Evolutionary conservation across 2,113 vertebrate species (phyloP), one percentile per base, ranked within the genome.

Genomic region (Pica pica): DNA sequence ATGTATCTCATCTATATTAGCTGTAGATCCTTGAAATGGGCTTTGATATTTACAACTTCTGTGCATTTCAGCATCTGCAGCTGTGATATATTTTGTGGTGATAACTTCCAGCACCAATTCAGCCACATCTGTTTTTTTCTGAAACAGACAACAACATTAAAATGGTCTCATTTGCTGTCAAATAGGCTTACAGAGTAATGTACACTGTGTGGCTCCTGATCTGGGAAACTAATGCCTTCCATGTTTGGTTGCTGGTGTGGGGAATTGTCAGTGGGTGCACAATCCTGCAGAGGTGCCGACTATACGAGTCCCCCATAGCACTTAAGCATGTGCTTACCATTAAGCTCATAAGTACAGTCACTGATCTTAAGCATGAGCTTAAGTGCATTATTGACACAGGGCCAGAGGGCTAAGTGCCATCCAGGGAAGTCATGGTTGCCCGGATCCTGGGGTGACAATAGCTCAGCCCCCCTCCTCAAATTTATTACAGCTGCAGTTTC

Each of bases 311-410:
- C 79, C 92, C 49, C 89, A 50, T 15, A 79, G 20, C 57, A 57
- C 26, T 92, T 93, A 94, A 90, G 84, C 87, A 93, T 67, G 83
- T 96, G 97, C 83, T 95, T 94, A 81, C 75, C 42, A 80, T 95
- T 97, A 94, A 95, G 89, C 81, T 86, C 15, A 9, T 83, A 75
- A 94, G 73, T 75, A 83, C 39, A 69, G 63, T 55, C 67, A 84
- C 39, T 93, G 90, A 81, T 95, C 77, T 94, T 97, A 92, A 92
- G 95, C 65, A 1, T 82, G 77, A 88, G 80, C 77, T 94, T 93
- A 96, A 95, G 87, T 92, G 89, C 90, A 63, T 96, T 96, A 95
- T 87, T 96, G 95, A 96, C 89, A 81, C 60, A 9, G 30, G 90
- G 96, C 92, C 88, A 96, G 92, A 90, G 83, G 60, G 78, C 93